These are phyloP conservation scores for Sparidentex hasta DNA, from an alignment of 2,797 vertebrate species.

Conservation along the genomic window DNA sequence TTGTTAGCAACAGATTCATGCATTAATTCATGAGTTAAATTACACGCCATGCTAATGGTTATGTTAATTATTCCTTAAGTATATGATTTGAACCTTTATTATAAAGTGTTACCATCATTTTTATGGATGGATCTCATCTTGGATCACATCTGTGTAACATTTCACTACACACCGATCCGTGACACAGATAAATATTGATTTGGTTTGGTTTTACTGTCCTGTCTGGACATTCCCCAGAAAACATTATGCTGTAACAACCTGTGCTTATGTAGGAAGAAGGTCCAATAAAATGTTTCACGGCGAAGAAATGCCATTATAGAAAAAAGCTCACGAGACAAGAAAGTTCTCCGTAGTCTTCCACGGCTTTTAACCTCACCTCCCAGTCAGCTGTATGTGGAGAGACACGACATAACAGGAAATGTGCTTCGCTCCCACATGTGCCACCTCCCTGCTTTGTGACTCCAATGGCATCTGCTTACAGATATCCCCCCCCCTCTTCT, in stretches of 20 bases:
- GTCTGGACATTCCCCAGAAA: not conserved
- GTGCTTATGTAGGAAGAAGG: not conserved
- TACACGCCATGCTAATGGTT: no score
- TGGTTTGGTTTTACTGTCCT: not conserved
- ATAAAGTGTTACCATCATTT: no score
- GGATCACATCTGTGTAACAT: not conserved
- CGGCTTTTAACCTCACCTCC: constrained; percentile 85
- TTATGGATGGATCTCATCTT: not conserved
- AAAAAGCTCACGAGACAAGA: constrained; percentile 58
- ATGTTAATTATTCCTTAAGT: no score
- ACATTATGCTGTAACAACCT: not conserved
- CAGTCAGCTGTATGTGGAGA: constrained; percentile 83
- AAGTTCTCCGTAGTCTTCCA: constrained; percentile 80
- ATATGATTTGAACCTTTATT: no score
- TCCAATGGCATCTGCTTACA: constrained; percentile 82
- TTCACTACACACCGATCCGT: not conserved
- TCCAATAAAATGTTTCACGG: not conserved
- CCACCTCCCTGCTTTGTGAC: constrained; percentile 70
- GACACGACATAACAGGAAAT: constrained; percentile 83
- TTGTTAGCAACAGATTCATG: no score
- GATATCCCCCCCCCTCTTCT: constrained; percentile 77
- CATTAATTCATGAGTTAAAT: no score
- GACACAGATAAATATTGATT: not conserved
- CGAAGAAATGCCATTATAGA: not conserved
- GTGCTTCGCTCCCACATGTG: constrained; percentile 69